These are phyloP conservation scores for Thomomys bottae DNA, from an alignment of 2,113 vertebrate genomes.

Conservation along the genomic window DNA sequence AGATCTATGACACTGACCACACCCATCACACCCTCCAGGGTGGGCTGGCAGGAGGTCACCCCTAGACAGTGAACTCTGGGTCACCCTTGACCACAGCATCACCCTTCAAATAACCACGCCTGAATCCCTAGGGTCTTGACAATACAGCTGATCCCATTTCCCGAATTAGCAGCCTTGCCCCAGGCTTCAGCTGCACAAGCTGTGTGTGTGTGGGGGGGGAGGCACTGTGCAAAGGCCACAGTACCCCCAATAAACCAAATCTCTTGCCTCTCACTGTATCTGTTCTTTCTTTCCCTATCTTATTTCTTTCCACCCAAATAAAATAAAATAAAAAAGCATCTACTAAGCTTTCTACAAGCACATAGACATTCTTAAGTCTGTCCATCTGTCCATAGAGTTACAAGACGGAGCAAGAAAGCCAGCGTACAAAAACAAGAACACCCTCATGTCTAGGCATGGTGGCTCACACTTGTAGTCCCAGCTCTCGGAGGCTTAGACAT, in stretches of 20 bases:
- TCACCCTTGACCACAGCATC: slow-evolving; percentile 31
- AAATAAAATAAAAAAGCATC: background rate
- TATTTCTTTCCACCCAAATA: background rate
- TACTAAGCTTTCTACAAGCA: background rate
- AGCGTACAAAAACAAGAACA: fast-evolving
- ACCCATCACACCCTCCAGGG: no score
- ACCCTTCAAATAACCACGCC: background rate
- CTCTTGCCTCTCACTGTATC: background rate
- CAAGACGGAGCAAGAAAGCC: background rate
- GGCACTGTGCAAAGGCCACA: fast-evolving
- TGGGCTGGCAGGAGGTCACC: background rate
- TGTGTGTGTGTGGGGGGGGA: background rate
- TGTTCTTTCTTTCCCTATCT: background rate
- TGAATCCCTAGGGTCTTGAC: background rate
- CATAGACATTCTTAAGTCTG: background rate
- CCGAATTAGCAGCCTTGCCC: background rate
- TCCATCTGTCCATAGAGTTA: background rate
- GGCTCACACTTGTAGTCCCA: background rate
- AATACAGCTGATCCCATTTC: background rate
- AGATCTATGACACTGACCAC: no score
- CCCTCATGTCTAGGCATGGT: no score
- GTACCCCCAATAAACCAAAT: background rate
- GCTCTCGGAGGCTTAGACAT: background rate
- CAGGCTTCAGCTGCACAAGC: fast-evolving
- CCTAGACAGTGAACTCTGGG: slow-evolving; percentile 44